These are phyloP conservation scores for Tyria jacobaeae DNA, from an alignment of 2,888 invertebrate species.

Conservation along the genomic window DNA sequence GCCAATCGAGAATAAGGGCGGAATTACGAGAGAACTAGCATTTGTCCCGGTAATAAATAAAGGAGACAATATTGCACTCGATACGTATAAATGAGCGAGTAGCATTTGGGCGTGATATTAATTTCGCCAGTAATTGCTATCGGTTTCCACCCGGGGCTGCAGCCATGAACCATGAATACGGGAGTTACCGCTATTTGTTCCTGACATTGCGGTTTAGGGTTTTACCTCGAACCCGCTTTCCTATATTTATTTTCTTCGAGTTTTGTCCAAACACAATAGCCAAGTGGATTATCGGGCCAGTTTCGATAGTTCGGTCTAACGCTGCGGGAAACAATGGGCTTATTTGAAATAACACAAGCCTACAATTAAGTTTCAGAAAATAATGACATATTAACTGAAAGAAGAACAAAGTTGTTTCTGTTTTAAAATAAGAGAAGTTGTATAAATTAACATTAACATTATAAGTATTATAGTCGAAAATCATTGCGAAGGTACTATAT, in stretches of 20 bases:
- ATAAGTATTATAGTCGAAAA: neutral
- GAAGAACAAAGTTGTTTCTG: conserved; percentile 11
- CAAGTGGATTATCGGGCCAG: conserved; percentile 72
- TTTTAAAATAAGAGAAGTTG: neutral
- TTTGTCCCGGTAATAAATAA: conserved; percentile 85
- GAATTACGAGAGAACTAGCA: conserved; percentile 78
- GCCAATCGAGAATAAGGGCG: conserved; percentile 78
- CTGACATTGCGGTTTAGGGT: conserved; percentile 85
- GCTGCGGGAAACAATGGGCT: conserved; percentile 63
- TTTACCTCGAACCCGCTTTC: conserved; percentile 72
- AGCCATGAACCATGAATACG: conserved; percentile 85
- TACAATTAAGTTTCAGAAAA: conserved; percentile 52
- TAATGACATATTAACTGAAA: conserved; percentile 23
- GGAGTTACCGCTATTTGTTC: conserved; percentile 86
- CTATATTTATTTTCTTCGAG: conserved; percentile 85
- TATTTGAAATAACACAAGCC: conserved; percentile 62
- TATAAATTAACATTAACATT: neutral
- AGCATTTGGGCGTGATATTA: conserved; percentile 86
- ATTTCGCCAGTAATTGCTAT: conserved; percentile 86
- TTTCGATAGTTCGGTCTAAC: conserved; percentile 69
- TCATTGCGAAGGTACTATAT: neutral
- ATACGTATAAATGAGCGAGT: conserved; percentile 85
- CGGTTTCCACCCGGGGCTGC: conserved; percentile 82
- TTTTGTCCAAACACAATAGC: conserved; percentile 76
- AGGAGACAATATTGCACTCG: conserved; percentile 87